Conservation (phyloP, 2,888 invertebrate genomes). For the Limnephilus marmoratus region DNA sequence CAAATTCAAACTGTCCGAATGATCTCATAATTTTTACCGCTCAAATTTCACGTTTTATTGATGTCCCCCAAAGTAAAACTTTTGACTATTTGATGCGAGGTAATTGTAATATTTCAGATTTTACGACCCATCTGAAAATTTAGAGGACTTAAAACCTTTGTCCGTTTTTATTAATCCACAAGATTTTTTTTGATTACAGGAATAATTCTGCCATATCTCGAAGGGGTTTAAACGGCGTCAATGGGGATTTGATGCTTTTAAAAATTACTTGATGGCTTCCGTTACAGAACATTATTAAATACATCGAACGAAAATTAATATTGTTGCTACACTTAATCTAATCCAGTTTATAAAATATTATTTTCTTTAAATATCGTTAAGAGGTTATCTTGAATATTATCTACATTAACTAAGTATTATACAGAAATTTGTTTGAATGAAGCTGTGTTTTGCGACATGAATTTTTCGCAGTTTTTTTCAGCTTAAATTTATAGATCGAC, state of each 20-base stretch:
- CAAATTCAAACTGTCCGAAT: conserved; percentile 31
- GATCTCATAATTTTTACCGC: conserved; percentile 25
- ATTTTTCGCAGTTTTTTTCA: background rate
- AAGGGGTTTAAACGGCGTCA: background rate
- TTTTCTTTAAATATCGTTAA: background rate
- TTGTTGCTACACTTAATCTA: background rate
- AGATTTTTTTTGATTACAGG: background rate
- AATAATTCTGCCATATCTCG: background rate
- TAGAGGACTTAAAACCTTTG: background rate
- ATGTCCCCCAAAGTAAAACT: conserved; percentile 10
- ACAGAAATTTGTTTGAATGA: background rate
- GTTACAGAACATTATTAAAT: background rate
- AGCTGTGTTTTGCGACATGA: background rate
- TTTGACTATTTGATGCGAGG: background rate
- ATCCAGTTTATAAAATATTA: background rate
- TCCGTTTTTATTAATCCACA: background rate
- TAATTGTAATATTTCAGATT: conserved; percentile 5
- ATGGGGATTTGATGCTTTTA: conserved; percentile 42
- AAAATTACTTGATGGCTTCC: conserved; percentile 13
- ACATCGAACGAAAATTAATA: conserved; percentile 5
- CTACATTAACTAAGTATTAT: background rate
- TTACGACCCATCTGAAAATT: background rate
- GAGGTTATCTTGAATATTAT: background rate
- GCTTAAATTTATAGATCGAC: background rate
- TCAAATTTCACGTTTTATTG: background rate